These are phyloP conservation scores for Lepidurus apus DNA, from an alignment of 1,140 invertebrate genomes.

Conservation along the genomic window DNA sequence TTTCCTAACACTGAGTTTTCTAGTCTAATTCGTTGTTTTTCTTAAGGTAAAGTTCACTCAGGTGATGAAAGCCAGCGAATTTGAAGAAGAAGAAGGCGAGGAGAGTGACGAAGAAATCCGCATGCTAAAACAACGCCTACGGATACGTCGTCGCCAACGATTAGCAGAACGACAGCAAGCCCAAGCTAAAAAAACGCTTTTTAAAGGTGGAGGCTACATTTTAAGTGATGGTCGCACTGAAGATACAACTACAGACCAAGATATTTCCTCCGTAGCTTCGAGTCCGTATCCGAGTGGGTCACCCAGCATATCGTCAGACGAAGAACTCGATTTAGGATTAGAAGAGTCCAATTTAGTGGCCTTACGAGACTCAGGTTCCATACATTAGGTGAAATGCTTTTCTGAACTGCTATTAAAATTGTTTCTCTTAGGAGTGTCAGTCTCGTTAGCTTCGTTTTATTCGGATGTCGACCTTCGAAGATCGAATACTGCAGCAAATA, in stretches of 20 bases:
- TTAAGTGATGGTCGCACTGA: background rate
- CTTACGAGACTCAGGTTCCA: constrained; percentile 44
- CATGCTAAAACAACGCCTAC: constrained; percentile 58
- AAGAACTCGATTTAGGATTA: constrained; percentile 51
- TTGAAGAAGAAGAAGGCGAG: constrained; percentile 50
- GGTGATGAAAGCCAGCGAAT: constrained; percentile 41
- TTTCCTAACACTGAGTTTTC: constrained; percentile 36
- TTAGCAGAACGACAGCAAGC: constrained; percentile 31
- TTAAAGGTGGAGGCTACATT: background rate
- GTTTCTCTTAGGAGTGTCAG: constrained; percentile 47
- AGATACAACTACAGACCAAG: constrained; percentile 32
- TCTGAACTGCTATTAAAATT: background rate
- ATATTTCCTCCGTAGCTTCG: constrained; percentile 34
- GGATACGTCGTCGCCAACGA: constrained; percentile 52
- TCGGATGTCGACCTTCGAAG: constrained; percentile 49
- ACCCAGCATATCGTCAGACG: constrained; percentile 51
- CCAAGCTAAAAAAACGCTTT: constrained; percentile 46
- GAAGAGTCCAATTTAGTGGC: constrained; percentile 48
- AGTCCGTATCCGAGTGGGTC: constrained; percentile 41
- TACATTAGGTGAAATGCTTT: constrained; percentile 37
- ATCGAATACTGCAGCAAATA: constrained; percentile 42
- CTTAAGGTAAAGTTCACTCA: constrained; percentile 49
- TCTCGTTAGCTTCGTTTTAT: constrained; percentile 59
- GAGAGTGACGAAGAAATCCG: constrained; percentile 66
- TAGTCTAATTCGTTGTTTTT: constrained; percentile 31